phyloP scores from a whole-genome alignment of 2,113 vertebrate genomes.

The Ciconia boyciana region DNA sequence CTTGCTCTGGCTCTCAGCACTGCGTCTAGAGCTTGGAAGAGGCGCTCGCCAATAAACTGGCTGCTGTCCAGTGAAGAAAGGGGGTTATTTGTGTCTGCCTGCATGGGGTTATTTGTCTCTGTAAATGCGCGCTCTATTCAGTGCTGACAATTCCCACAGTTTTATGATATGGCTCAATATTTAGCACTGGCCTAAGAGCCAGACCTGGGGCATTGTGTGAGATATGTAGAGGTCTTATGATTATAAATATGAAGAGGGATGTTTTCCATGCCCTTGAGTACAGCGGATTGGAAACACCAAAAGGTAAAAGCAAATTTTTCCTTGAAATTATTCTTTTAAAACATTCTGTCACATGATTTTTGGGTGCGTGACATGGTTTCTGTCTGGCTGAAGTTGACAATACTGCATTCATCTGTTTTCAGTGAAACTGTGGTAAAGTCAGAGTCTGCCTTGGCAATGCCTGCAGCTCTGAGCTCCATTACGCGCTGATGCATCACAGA shows the following conservation, averaged over 20 bases:
- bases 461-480: background rate
- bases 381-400: background rate
- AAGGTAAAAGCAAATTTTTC: background rate
- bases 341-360: background rate
- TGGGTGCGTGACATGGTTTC: background rate
- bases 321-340: background rate
- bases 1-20: background rate
- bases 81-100: background rate
- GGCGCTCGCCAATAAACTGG: background rate
- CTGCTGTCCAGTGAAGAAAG: background rate
- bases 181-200: background rate
- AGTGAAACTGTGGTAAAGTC: background rate
- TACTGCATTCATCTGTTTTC: background rate
- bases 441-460: background rate
- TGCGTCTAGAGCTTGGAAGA: background rate
- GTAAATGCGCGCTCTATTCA: background rate
- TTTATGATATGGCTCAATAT: background rate
- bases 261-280: background rate
- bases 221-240: background rate
- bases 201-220: background rate
- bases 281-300: background rate
- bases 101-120: constrained; percentile 12
- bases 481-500: background rate
- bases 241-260: background rate
- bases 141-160: constrained; percentile 10